A percentile compares a stretch with the other conserved stretches of the same genome.
Evolutionary conservation across 2,797 vertebrate species (phyloP).

Genomic region (Danio kyathit): DNA sequence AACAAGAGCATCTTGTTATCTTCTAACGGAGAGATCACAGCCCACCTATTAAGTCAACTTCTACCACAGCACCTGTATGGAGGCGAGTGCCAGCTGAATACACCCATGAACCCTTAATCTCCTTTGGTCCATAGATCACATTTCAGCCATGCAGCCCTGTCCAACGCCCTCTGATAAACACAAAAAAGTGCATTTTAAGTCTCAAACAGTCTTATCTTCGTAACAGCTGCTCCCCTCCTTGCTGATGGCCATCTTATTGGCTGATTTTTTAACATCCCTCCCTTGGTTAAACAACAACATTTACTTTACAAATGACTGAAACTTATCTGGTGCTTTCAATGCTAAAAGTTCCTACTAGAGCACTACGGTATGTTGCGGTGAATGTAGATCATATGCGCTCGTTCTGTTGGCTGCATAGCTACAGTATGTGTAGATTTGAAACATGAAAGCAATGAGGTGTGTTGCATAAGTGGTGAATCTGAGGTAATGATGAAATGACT

Average conservation of each 20-base stretch:
- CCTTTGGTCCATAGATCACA: slow-evolving; percentile 45
- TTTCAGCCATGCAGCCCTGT: slow-evolving; percentile 33
- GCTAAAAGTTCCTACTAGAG: not conserved
- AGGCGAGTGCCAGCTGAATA: slow-evolving; percentile 44
- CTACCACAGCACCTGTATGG: slow-evolving; percentile 43
- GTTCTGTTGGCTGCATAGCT: not conserved
- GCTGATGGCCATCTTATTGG: slow-evolving; percentile 27
- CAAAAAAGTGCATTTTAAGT: slow-evolving; percentile 15
- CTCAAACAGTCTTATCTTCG: slow-evolving; percentile 41
- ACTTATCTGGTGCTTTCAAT: not conserved
- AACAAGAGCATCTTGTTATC: slow-evolving; percentile 53
- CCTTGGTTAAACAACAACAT: slow-evolving; percentile 13
- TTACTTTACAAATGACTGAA: slow-evolving; percentile 9
- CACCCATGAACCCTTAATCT: slow-evolving; percentile 44
- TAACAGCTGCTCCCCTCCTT: slow-evolving; percentile 29
- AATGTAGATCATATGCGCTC: slow-evolving; percentile 2
- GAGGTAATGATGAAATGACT: slow-evolving; percentile 46
- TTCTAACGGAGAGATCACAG: slow-evolving; percentile 42
- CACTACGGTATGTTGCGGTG: not conserved
- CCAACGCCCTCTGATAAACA: slow-evolving; percentile 49
- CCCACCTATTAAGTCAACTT: slow-evolving; percentile 38
- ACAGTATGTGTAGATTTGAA: not conserved
- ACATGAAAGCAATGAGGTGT: slow-evolving; percentile 22
- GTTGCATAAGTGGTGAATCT: not conserved
- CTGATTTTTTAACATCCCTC: not conserved